A percentile compares a stretch with the other conserved stretches of the same genome.
Evolutionary conservation across 2,888 invertebrate species (phyloP).

Genomic region (Thera obeliscata): DNA sequence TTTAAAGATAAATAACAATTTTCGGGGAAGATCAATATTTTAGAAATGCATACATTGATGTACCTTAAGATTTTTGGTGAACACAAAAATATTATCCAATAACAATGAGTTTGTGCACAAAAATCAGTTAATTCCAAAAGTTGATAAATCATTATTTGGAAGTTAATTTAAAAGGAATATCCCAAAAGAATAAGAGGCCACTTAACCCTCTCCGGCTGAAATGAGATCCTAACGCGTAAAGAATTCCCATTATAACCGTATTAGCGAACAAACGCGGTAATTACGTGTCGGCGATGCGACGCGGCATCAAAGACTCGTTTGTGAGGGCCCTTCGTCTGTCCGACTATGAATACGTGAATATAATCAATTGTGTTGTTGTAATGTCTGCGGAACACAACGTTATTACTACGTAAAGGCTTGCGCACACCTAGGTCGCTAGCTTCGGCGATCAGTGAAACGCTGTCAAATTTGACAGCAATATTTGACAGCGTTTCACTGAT

Average conservation of each 20-base stretch:
- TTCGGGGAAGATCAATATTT: too few relatives aligned
- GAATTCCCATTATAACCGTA: conserved; percentile 42
- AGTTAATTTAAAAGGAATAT: conserved; percentile 12
- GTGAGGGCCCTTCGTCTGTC: conserved; percentile 22
- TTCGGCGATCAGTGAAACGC: too few relatives aligned
- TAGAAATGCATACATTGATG: too few relatives aligned
- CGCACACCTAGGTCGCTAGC: too few relatives aligned
- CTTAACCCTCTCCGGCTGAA: conserved; percentile 32
- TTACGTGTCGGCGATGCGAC: conserved; percentile 28
- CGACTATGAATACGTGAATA: conserved; percentile 25
- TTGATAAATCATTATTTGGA: background rate
- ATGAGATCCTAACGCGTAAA: conserved; percentile 38
- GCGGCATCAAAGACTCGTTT: conserved; percentile 42
- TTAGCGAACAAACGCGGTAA: conserved; percentile 38
- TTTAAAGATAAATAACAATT: too few relatives aligned
- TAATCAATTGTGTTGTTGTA: background rate
- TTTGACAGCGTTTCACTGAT: too few relatives aligned
- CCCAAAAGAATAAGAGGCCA: conserved; percentile 21
- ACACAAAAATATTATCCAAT: too few relatives aligned
- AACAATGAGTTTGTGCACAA: too few relatives aligned
- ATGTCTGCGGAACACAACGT: background rate
- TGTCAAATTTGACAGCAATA: too few relatives aligned
- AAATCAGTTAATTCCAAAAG: background rate
- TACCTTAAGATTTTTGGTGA: too few relatives aligned
- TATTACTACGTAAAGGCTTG: too few relatives aligned